Conservation (phyloP, 2,113 vertebrate genomes). For the Glareola pratincola region DNA sequence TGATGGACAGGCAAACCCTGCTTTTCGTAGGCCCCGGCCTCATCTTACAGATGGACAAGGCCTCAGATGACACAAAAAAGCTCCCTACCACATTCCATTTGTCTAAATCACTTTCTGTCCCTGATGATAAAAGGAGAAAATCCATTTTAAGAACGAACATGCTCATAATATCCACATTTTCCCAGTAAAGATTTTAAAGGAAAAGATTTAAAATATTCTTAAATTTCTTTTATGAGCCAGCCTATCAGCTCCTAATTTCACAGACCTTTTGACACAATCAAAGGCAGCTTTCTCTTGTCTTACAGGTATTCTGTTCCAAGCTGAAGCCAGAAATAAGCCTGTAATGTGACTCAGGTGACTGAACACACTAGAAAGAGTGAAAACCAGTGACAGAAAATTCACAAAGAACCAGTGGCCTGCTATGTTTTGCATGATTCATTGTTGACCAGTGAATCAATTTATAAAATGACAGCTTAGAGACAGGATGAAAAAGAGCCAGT, state of each 20-base stretch:
- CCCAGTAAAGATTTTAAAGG: conserved; percentile 38
- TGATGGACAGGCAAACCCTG: conserved; percentile 36
- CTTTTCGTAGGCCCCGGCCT: background rate
- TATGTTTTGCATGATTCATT: conserved; percentile 21
- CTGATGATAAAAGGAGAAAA: conserved; percentile 40
- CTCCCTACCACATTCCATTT: background rate
- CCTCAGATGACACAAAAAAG: conserved; percentile 21
- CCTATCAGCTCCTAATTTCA: conserved; percentile 34
- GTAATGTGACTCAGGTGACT: conserved; percentile 47
- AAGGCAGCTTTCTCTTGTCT: conserved; percentile 54
- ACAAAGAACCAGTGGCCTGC: background rate
- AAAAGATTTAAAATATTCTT: conserved; percentile 42
- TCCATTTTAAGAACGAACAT: conserved; percentile 41
- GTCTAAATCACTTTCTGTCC: conserved; percentile 43
- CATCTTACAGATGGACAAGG: conserved; percentile 46
- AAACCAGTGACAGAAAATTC: conserved; percentile 20
- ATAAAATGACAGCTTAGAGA: background rate
- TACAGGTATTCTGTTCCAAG: conserved; percentile 22
- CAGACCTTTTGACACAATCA: conserved; percentile 53
- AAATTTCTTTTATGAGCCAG: conserved; percentile 20
- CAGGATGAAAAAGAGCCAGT: background rate
- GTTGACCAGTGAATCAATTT: background rate
- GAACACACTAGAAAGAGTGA: conserved; percentile 23
- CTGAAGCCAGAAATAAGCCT: conserved; percentile 44
- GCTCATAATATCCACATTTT: conserved; percentile 27